phyloP scores from a whole-genome alignment of 23 tunicate genomes.

The Clavelina lepadiformis region DNA sequence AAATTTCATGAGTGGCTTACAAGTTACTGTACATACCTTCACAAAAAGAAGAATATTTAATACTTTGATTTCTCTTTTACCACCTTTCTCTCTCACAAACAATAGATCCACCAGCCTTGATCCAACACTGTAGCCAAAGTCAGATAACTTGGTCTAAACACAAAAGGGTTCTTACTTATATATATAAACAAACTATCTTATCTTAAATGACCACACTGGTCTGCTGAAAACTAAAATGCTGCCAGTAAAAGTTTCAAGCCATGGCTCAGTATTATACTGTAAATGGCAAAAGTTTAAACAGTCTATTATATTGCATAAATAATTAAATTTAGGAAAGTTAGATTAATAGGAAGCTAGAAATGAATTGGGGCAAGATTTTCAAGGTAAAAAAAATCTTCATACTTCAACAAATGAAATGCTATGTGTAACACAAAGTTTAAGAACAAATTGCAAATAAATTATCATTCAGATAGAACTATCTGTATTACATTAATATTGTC shows the following conservation, averaged over 20 bases:
- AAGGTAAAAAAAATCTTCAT: too few relatives aligned
- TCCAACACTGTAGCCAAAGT: conserved; percentile 88
- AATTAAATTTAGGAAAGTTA: too few relatives aligned
- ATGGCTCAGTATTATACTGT: neutral
- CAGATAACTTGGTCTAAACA: conserved; percentile 72
- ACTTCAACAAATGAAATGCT: too few relatives aligned
- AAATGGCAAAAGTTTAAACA: too few relatives aligned
- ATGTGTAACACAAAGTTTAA: too few relatives aligned
- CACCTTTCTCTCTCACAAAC: conserved; percentile 69
- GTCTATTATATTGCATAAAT: too few relatives aligned
- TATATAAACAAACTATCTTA: neutral
- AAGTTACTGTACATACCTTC: conserved; percentile 39
- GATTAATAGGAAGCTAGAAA: too few relatives aligned
- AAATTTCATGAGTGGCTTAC: neutral
- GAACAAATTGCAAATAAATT: too few relatives aligned
- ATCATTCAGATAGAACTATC: too few relatives aligned
- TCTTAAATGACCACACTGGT: neutral
- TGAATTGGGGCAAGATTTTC: too few relatives aligned
- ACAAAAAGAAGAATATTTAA: conserved; percentile 82
- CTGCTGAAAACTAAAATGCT: neutral
- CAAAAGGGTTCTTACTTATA: neutral
- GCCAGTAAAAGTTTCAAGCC: neutral
- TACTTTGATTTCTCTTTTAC: conserved; percentile 87
- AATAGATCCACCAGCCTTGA: conserved; percentile 87
- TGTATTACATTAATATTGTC: too few relatives aligned